These are phyloP conservation scores for Alethe castanea DNA, from an alignment of 2,113 vertebrate genomes.

Conservation along the genomic window DNA sequence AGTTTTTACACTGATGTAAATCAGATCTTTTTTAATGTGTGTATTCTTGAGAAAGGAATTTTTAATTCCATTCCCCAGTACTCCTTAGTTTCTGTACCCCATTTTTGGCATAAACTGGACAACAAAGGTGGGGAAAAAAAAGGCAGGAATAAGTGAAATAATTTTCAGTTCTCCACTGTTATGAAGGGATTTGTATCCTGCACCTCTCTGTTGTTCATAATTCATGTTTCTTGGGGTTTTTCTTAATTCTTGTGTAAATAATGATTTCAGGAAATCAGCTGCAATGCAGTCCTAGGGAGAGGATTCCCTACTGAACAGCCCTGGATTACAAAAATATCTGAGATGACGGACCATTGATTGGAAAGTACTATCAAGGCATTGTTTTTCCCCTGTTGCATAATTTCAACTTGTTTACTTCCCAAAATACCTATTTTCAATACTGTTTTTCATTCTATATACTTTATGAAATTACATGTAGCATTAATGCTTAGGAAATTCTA, in stretches of 20 bases:
- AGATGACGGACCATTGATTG: neutral
- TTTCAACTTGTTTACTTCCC: neutral
- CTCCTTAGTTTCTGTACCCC: neutral
- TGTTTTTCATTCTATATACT: neutral
- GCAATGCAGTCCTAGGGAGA: neutral
- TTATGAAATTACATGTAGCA: neutral
- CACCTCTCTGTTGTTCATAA: neutral
- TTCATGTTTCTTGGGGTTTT: neutral
- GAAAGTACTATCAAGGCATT: neutral
- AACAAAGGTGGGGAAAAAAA: neutral
- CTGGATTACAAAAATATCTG: neutral
- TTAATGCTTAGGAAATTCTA: neutral
- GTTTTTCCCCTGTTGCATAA: neutral
- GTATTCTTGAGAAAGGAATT: neutral
- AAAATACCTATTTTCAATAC: neutral
- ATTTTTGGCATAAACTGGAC: neutral
- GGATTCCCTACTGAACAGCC: neutral
- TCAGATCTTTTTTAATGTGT: rapidly evolving
- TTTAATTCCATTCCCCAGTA: neutral
- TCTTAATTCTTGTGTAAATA: neutral
- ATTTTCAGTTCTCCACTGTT: neutral
- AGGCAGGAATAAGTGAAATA: neutral
- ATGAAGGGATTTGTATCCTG: neutral
- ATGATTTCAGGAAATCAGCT: neutral
- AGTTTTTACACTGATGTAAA: neutral